These are phyloP conservation scores for Sebastes hopkinsi DNA, from an alignment of 2,797 vertebrate species.

Conservation along the genomic window DNA sequence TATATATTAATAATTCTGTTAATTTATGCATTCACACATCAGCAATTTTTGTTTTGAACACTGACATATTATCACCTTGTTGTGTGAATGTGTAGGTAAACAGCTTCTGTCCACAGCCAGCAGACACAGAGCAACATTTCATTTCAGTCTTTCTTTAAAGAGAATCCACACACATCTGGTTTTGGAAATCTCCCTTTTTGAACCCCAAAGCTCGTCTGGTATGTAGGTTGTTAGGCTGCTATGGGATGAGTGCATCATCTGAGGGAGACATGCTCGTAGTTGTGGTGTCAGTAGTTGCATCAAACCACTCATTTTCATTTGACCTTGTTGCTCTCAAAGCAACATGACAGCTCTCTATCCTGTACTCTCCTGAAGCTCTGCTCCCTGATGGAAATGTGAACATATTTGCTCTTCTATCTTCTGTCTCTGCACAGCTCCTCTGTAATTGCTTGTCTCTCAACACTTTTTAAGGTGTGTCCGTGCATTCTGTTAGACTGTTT, in stretches of 20 bases:
- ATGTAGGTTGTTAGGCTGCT: background rate
- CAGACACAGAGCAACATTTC: too few species aligned
- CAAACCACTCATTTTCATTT: constrained; percentile 30
- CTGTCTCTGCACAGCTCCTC: background rate
- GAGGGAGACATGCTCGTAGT: background rate
- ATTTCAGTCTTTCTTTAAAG: background rate
- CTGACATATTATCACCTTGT: background rate
- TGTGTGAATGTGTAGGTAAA: background rate
- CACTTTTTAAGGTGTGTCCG: background rate
- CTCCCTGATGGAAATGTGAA: background rate
- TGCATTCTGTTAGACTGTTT: constrained; percentile 7
- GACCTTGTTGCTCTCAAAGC: constrained; percentile 16
- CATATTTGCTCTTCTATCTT: background rate
- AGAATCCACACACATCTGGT: background rate
- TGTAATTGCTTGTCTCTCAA: constrained; percentile 25
- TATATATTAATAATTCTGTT: too few species aligned
- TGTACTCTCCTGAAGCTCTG: background rate
- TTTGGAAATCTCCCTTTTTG: background rate
- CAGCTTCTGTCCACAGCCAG: background rate
- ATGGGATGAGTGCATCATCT: background rate
- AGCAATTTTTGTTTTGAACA: too few species aligned
- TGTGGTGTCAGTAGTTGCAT: constrained; percentile 9
- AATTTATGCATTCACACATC: too few species aligned
- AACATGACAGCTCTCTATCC: constrained; percentile 5
- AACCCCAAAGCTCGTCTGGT: background rate